Evolutionary conservation across 2,797 vertebrate genomes (phyloP), one percentile per base, ranked within the genome.

Genomic region (Rhinophrynus dorsalis): DNA sequence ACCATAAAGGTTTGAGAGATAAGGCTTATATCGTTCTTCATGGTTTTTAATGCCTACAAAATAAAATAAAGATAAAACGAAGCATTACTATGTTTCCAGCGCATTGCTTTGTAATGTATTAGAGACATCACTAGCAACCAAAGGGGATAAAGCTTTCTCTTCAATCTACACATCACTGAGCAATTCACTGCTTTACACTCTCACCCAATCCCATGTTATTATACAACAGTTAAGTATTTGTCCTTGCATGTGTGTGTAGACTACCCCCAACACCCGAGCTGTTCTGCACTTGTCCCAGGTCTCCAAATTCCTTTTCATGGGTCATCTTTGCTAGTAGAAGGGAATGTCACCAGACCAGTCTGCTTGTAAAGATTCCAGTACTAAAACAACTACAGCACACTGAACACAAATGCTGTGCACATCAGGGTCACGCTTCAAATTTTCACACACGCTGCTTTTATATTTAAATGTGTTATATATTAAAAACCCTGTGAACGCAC

Each of bases 341-440:
- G 27, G 38, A 61, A 69, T 69, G 56, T 35, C 13, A 21, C 37
- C 47, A 33, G 37, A 69, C 67, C 18, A 18, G 67, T 61, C 21
- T 70, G 47, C 48, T 18, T 26, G 7, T 30, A 27, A 12, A 37
- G 32, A 38, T 10, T 55, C 15, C 10, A 20, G 27, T 47, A 17
- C 8, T 45, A 45, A 32, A 35, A 56, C 18, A 57, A 47, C 52
- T 33, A 2, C 12, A n/a, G n/a, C n/a, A 47, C 3, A 10, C 9
- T 3, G 9, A 26, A 30, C 17, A 44, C 32, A 44, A 44, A 12
- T 32, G 9, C 24, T 20, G 29, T 10, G 15, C 37, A 12, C 11
- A 21, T 15, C 17, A 6, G 17, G 9, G 45, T 45, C 21, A 35
- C 4, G 6, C 20, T 30, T 30, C 11, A 20, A 4, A 20, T 18